phyloP scores from a whole-genome alignment of 1,140 invertebrate species.

The Ctenoplectra terminalis region DNA sequence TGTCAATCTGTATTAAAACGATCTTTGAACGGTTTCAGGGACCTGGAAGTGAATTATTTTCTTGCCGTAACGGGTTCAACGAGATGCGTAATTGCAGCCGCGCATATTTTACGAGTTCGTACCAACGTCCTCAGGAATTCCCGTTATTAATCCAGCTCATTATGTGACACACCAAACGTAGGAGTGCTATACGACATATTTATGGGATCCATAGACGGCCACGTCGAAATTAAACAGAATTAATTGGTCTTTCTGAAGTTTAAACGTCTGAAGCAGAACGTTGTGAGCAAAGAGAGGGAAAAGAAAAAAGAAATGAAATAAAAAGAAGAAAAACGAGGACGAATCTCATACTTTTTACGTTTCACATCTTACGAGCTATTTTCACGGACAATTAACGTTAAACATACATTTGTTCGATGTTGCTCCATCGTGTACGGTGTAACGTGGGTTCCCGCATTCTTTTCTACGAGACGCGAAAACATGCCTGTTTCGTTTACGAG shows the following conservation, averaged over 20 bases:
- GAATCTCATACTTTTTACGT: too few species aligned
- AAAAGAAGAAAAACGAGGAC: background rate
- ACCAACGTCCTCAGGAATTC: conserved; percentile 45
- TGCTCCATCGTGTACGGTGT: background rate
- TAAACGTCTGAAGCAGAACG: background rate
- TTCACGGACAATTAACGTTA: background rate
- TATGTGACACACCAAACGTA: conserved; percentile 36
- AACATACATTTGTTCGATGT: background rate
- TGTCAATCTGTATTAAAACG: background rate
- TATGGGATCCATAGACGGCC: conserved; percentile 40
- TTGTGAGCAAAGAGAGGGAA: background rate
- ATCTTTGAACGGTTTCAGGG: background rate
- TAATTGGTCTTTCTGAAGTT: conserved; percentile 18
- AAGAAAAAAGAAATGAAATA: background rate
- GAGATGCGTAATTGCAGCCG: conserved; percentile 51
- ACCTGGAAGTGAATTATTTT: conserved; percentile 16
- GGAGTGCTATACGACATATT: conserved; percentile 40
- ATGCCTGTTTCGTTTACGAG: background rate
- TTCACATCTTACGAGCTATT: background rate
- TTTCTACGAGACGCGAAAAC: background rate
- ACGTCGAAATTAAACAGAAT: conserved; percentile 12
- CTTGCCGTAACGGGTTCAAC: conserved; percentile 25
- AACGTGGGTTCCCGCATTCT: background rate
- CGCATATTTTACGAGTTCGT: conserved; percentile 43
- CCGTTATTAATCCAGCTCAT: conserved; percentile 57